Evolutionary conservation across 2,888 invertebrate species (phyloP).

Genomic region (Trachelus stipa): DNA sequence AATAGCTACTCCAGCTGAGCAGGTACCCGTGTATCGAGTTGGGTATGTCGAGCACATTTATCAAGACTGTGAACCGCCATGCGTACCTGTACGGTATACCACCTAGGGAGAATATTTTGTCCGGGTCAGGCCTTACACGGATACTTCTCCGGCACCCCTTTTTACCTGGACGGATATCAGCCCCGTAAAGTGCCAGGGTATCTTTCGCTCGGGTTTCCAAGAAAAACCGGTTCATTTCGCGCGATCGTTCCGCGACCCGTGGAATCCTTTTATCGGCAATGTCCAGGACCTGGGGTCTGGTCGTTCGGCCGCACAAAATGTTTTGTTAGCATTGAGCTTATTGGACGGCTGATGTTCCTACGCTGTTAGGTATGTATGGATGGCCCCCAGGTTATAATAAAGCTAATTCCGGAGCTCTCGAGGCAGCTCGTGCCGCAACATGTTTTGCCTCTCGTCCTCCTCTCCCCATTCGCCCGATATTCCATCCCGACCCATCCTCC

Average conservation of each 20-base stretch:
- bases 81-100: neutral
- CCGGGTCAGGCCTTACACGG: neutral
- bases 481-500: slow-evolving; percentile 16
- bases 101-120: neutral
- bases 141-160: neutral
- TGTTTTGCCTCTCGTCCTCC: slow-evolving; percentile 60
- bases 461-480: slow-evolving; percentile 25
- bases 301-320: slow-evolving; percentile 58
- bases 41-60: neutral
- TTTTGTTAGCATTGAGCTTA: slow-evolving; percentile 58
- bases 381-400: slow-evolving; percentile 66
- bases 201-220: neutral
- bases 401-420: slow-evolving; percentile 64
- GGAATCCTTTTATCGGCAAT: slow-evolving; percentile 32
- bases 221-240: neutral
- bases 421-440: slow-evolving; percentile 64
- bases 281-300: slow-evolving; percentile 33
- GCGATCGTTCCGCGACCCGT: neutral
- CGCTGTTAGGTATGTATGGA: slow-evolving; percentile 59
- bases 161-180: neutral
- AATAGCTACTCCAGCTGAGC: neutral
- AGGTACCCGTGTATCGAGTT: neutral
- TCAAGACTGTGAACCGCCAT: neutral
- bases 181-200: neutral
- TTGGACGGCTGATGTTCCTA: slow-evolving; percentile 55